A percentile compares a stretch with the other conserved stretches of the same genome.
phyloP scores from a whole-genome alignment of 2,797 vertebrate species.

The Phaenicophaeus curvirostris region DNA sequence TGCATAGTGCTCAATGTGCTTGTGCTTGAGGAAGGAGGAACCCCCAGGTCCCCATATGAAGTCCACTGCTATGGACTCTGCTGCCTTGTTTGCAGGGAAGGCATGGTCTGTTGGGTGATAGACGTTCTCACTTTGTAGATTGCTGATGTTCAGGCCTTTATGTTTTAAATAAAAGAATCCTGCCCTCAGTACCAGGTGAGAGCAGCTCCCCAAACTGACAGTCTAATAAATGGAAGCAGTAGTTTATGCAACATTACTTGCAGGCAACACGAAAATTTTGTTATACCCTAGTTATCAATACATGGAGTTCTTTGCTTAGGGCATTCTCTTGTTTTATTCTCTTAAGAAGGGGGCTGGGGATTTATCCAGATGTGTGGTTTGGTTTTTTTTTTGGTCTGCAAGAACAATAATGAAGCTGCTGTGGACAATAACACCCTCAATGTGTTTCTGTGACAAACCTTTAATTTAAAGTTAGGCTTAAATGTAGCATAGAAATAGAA shows the following conservation, averaged over 20 bases:
- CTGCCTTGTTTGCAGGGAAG: background rate
- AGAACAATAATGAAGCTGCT: background rate
- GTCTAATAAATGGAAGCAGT: background rate
- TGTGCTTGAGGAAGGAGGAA: accelerated
- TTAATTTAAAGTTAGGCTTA: background rate
- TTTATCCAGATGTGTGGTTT: background rate
- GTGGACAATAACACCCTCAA: background rate
- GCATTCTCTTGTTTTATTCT: background rate
- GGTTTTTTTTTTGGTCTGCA: background rate
- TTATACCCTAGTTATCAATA: background rate
- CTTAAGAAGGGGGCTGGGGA: accelerated
- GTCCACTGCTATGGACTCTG: too few species aligned
- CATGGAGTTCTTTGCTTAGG: background rate
- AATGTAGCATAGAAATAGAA: background rate
- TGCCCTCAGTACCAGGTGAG: accelerated
- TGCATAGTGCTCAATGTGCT: background rate
- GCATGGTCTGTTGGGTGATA: background rate
- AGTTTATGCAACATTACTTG: background rate
- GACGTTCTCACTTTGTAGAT: background rate
- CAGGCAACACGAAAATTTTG: background rate
- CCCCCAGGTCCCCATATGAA: accelerated
- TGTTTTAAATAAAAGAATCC: background rate
- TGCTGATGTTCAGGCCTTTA: background rate
- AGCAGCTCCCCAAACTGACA: background rate
- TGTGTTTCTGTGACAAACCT: background rate